These are phyloP conservation scores for Dicycla oo DNA, from an alignment of 2,888 invertebrate genomes.

Conservation along the genomic window DNA sequence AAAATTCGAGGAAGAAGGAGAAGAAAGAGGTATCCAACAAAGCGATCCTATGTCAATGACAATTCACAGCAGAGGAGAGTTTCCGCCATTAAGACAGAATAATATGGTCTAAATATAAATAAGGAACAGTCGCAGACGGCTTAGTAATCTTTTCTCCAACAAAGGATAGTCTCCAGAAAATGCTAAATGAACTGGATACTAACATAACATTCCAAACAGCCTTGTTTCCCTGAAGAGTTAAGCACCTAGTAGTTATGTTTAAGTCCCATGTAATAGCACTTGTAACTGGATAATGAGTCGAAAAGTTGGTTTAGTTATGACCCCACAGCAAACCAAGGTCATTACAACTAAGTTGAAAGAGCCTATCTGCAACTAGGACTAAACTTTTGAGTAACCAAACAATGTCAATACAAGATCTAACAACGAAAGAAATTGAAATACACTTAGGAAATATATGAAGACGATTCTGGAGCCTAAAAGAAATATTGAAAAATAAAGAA, in stretches of 20 bases:
- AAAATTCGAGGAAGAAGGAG: background rate
- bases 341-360: background rate
- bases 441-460: background rate
- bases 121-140: background rate
- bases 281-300: no score
- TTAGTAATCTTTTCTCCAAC: background rate
- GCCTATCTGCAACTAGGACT: background rate
- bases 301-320: background rate
- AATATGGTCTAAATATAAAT: constrained; percentile 1
- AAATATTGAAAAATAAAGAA: background rate
- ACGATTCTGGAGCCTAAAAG: background rate
- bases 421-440: background rate
- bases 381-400: background rate
- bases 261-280: no score
- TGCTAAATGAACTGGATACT: background rate
- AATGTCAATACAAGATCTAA: background rate
- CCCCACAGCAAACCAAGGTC: background rate
- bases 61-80: background rate
- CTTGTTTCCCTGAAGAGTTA: no score
- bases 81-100: background rate
- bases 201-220: no score
- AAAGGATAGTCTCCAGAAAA: background rate
- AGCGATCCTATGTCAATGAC: background rate
- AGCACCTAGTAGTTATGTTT: no score
- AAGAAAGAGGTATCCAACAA: background rate